phyloP scores from a whole-genome alignment of 2,888 invertebrate species.

The Lasioglossum marginatum region DNA sequence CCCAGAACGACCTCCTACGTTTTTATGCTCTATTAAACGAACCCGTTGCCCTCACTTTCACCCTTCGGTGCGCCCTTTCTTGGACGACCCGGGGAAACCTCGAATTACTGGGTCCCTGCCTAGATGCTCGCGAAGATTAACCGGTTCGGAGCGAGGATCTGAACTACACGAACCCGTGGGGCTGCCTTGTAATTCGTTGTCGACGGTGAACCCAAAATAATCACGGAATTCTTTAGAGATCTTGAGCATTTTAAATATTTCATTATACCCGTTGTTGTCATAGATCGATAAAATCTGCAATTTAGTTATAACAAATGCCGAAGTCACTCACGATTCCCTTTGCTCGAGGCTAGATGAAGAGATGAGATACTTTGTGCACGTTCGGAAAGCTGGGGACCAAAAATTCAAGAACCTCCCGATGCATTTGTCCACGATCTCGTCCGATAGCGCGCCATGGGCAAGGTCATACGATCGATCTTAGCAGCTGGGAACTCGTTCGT shows the following conservation, averaged over 20 bases:
- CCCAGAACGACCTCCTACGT: background rate
- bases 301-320: background rate
- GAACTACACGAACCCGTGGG: background rate
- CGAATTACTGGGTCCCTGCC: background rate
- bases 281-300: background rate
- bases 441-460: background rate
- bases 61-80: conserved; percentile 2
- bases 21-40: conserved; percentile 16
- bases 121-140: background rate
- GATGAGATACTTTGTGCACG: background rate
- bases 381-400: background rate
- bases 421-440: background rate
- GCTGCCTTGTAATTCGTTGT: background rate
- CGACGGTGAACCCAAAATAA: background rate
- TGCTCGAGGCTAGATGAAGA: background rate
- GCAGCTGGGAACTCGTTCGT: conserved; percentile 3
- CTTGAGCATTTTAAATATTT: background rate
- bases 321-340: background rate
- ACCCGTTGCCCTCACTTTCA: background rate
- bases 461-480: conserved; percentile 40
- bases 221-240: background rate
- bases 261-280: background rate
- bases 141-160: background rate
- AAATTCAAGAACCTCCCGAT: background rate
- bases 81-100: background rate